These are phyloP conservation scores for Smutsia temminckii DNA, from an alignment of 2,797 vertebrate genomes.

Conservation along the genomic window DNA sequence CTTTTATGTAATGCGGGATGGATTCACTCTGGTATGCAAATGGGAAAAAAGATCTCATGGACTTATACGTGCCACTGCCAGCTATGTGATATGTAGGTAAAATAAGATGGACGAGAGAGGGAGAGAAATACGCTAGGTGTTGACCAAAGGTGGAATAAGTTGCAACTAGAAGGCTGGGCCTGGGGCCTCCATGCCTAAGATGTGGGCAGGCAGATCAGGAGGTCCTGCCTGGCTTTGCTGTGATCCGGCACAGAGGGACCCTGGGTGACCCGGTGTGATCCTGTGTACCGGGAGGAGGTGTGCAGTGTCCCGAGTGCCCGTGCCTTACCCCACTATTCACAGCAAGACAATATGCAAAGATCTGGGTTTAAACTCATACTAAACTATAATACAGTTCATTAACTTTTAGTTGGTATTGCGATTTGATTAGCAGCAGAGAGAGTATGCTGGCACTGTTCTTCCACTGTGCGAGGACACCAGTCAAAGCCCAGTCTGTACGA, in stretches of 20 bases:
- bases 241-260: background rate
- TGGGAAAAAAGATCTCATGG: background rate
- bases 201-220: background rate
- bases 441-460: background rate
- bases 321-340: no score
- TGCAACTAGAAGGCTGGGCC: background rate
- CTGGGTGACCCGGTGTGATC: background rate
- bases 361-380: background rate
- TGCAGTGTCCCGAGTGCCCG: background rate
- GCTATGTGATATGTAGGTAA: background rate
- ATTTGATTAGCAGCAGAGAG: background rate
- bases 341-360: background rate
- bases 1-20: background rate
- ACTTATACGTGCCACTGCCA: background rate
- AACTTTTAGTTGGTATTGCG: background rate
- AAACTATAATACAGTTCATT: background rate
- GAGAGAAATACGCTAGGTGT: background rate
- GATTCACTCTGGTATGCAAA: background rate
- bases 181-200: background rate
- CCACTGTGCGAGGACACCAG: background rate
- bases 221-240: background rate
- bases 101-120: background rate
- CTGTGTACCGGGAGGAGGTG: background rate
- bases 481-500: background rate
- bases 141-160: background rate